phyloP scores from a whole-genome alignment of 2,888 invertebrate genomes.

The Choreutis nemorana region DNA sequence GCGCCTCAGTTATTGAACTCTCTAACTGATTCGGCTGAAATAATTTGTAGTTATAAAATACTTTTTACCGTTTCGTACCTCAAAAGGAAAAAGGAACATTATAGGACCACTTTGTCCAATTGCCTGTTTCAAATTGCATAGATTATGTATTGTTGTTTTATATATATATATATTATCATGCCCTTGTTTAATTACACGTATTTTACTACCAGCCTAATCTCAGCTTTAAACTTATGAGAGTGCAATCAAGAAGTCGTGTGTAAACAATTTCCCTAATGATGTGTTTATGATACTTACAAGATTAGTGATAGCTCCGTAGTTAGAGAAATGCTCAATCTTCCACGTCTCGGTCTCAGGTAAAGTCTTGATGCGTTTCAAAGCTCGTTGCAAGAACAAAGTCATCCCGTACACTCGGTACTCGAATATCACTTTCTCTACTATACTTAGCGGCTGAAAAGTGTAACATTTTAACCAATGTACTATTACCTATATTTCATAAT shows the following conservation, averaged over 20 bases:
- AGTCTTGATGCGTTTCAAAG: conserved; percentile 78
- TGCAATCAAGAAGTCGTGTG: conserved; percentile 2
- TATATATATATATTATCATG: too few relatives aligned
- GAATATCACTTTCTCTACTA: conserved; percentile 84
- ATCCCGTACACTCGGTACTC: conserved; percentile 89
- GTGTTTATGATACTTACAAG: conserved; percentile 61
- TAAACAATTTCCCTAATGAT: too few relatives aligned
- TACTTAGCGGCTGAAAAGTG: conserved; percentile 71
- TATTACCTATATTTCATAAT: not conserved
- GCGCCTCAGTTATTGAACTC: conserved; percentile 38
- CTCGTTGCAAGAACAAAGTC: conserved; percentile 83
- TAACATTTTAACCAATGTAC: not conserved
- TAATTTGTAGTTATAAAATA: too few relatives aligned
- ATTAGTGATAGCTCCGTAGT: conserved; percentile 85
- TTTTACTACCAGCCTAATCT: too few relatives aligned
- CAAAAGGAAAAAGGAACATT: too few relatives aligned
- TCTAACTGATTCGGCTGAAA: conserved; percentile 45
- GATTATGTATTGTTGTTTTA: too few relatives aligned
- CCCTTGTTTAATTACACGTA: too few relatives aligned
- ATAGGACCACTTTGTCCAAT: too few relatives aligned
- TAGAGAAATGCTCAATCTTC: conserved; percentile 84
- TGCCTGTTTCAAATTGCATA: too few relatives aligned
- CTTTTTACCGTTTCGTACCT: too few relatives aligned
- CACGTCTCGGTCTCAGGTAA: conserved; percentile 82
- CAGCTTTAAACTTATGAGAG: too few relatives aligned